Conservation (phyloP, 2,797 vertebrate genomes). For the Poliocrania exsul region DNA sequence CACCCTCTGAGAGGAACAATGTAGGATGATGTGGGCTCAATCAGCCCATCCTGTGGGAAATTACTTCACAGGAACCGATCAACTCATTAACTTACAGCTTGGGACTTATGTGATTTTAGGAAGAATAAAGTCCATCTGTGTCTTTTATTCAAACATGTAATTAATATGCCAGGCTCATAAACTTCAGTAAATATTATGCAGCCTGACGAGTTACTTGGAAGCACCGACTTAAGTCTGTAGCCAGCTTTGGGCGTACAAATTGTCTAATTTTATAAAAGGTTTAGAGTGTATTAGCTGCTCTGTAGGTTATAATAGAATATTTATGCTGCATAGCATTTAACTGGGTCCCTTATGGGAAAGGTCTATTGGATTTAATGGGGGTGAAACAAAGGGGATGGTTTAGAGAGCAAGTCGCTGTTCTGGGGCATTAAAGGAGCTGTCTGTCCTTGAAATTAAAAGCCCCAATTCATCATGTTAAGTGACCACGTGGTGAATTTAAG, state of each 20-base stretch:
- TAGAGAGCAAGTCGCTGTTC: not conserved
- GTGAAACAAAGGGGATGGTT: constrained; percentile 28
- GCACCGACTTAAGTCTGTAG: not conserved
- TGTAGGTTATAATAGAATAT: constrained; percentile 46
- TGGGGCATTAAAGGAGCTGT: constrained; percentile 4
- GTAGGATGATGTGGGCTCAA: not conserved
- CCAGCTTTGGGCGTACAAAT: constrained; percentile 34
- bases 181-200: not conserved
- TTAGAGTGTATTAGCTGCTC: constrained; percentile 44
- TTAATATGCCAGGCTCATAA: constrained; percentile 8
- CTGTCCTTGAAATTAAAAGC: constrained; percentile 30
- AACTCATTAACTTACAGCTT: constrained; percentile 20
- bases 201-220: constrained; percentile 8
- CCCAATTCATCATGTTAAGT: constrained; percentile 4
- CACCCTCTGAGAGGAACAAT: not conserved
- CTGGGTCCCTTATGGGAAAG: constrained; percentile 22
- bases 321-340: constrained; percentile 42
- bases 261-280: constrained; percentile 45
- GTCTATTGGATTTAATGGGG: constrained; percentile 26
- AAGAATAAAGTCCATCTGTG: constrained; percentile 29
- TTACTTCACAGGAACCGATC: constrained; percentile 28
- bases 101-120: constrained; percentile 12
- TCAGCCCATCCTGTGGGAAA: not conserved
- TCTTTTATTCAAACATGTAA: not conserved
- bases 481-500: constrained; percentile 13